phyloP scores from a whole-genome alignment of 2,888 invertebrate genomes.

The Acleris sparsana region DNA sequence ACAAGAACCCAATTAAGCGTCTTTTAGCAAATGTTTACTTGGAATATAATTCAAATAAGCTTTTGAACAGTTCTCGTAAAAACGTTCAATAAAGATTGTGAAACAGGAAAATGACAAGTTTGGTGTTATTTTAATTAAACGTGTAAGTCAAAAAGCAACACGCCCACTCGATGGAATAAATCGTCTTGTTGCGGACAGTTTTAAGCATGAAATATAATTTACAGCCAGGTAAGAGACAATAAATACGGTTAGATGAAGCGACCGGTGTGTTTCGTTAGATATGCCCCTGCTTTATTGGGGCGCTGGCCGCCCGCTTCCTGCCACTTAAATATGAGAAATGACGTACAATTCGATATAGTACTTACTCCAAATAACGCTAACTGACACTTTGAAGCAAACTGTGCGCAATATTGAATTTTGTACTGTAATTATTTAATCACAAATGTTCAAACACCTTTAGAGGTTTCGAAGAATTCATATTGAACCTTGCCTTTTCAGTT shows the following conservation, averaged over 20 bases:
- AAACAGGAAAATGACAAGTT: neutral
- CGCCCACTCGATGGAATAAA: conserved; percentile 1
- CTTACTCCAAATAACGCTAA: conserved; percentile 13
- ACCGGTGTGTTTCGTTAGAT: conserved; percentile 48
- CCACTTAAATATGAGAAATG: conserved; percentile 46
- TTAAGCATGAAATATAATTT: conserved; percentile 48
- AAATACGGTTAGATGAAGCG: conserved; percentile 54
- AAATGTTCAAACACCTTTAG: too few species aligned
- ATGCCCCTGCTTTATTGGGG: conserved; percentile 47
- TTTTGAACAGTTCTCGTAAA: neutral
- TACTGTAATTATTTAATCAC: too few species aligned
- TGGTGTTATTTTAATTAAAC: neutral
- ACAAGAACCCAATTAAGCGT: conserved; percentile 12
- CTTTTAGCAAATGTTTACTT: conserved; percentile 1
- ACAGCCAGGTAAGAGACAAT: conserved; percentile 46
- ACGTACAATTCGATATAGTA: conserved; percentile 29
- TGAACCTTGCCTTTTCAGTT: too few species aligned
- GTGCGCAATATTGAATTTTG: too few species aligned
- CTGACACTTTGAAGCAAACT: too few species aligned
- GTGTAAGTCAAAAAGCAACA: neutral
- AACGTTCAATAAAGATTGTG: neutral
- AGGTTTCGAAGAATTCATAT: too few species aligned
- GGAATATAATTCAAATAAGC: neutral
- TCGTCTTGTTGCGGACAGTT: conserved; percentile 28
- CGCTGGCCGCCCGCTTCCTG: conserved; percentile 43